Evolutionary conservation across 1,140 invertebrate species (phyloP).

Genomic region (Galleria mellonella): DNA sequence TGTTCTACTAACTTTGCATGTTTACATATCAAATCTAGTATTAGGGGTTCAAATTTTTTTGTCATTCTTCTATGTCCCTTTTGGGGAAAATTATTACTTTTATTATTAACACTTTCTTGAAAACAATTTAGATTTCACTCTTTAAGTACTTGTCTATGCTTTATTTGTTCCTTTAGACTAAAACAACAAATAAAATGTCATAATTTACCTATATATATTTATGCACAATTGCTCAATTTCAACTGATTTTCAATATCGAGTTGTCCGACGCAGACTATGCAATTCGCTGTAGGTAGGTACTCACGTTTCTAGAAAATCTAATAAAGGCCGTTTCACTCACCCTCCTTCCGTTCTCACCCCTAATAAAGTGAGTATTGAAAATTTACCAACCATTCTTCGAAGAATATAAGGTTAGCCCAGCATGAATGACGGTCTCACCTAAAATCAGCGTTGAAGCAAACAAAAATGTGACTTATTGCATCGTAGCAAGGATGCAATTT

Average conservation of each 20-base stretch:
- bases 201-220: no score
- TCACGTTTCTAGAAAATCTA: slow-evolving; percentile 71
- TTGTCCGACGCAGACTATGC: slow-evolving; percentile 50
- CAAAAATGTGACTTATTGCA: slow-evolving; percentile 23
- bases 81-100: no score
- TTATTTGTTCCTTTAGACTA: no score
- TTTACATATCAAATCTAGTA: no score
- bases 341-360: slow-evolving; percentile 57
- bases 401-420: slow-evolving; percentile 68
- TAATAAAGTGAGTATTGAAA: slow-evolving; percentile 76
- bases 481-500: slow-evolving; percentile 14
- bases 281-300: slow-evolving; percentile 41
- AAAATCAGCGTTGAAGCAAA: slow-evolving; percentile 13
- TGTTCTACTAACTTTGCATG: no score
- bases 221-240: no score
- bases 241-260: slow-evolving; percentile 34
- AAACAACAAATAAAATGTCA: no score
- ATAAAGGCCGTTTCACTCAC: slow-evolving; percentile 67
- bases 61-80: no score
- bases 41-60: no score
- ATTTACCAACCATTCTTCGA: slow-evolving; percentile 74
- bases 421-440: slow-evolving; percentile 52
- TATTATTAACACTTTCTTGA: no score
- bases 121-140: no score
- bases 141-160: no score